These are phyloP conservation scores for Protodeltote pygarga DNA, from an alignment of 2,888 invertebrate species.

Conservation along the genomic window DNA sequence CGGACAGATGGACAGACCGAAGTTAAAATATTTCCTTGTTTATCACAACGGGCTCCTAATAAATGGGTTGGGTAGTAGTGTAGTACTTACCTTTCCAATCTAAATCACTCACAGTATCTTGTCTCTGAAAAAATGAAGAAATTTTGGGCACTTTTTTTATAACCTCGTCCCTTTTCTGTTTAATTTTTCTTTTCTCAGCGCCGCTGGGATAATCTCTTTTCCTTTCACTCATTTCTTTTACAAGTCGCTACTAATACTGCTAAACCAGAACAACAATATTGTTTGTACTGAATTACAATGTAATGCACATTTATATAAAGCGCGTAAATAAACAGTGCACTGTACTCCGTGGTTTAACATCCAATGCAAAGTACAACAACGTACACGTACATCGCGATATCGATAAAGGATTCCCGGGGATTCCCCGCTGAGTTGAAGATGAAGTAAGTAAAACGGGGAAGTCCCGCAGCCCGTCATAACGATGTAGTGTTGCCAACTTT, in stretches of 20 bases:
- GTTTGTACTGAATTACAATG: constrained; percentile 30
- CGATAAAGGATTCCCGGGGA: constrained; percentile 14
- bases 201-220: constrained; percentile 37
- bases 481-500: no score
- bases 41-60: constrained; percentile 19
- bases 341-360: constrained; percentile 17
- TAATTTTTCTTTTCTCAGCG: constrained; percentile 38
- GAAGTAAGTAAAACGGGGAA: no score
- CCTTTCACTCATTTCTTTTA: constrained; percentile 36
- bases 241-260: constrained; percentile 25
- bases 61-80: constrained; percentile 24
- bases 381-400: constrained; percentile 21
- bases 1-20: no score
- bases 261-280: constrained; percentile 21
- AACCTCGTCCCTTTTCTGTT: constrained; percentile 39
- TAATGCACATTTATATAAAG: constrained; percentile 27
- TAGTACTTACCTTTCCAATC: constrained; percentile 28
- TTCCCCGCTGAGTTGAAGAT: no score
- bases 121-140: constrained; percentile 33
- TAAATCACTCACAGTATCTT: constrained; percentile 26
- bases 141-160: constrained; percentile 37
- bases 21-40: constrained; percentile 14
- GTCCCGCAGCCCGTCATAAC: no score
- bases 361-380: constrained; percentile 15
- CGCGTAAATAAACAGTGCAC: constrained; percentile 29